Base-by-base conservation (phyloP, 2,888 invertebrate species). In the Luperina nickerlii region DNA sequence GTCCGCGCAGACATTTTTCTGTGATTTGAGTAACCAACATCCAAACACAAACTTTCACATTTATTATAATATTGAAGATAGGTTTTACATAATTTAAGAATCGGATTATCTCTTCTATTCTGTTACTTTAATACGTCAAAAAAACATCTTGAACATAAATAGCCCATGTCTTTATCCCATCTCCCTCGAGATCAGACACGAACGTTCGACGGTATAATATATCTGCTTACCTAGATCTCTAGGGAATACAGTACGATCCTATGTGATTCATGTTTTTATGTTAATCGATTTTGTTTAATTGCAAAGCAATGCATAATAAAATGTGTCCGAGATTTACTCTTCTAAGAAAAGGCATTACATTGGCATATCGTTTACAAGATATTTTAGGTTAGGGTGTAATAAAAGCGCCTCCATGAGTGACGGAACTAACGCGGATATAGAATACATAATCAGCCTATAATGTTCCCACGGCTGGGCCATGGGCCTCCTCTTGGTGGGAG, bases 191-290 rank as follows among this genome's bases (percentile, higher is more conserved):
- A 76, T 48, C 0, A 24, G 5, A 78, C n/a, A 45, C n/a, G 7
- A 63, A 51, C 20, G 51, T 32, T 67, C 76, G 11, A 38, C 18
- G 7, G 24, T 65, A 27, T 42, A 11, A 27, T 42, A 11, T 38
- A 48, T 27, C 51, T 54, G 32, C 20, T 11, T n/a, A 45, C 24
- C 20, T 3, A 45, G 18, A 11, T 8, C 76, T 57, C 76, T n/a
- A 9, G 68, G 20, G 78, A 54, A 42, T n/a, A 76, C 32, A 24
- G 42, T 20, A 54, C 7, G 42, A 42, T 48, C 7, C 38, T 24
- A n/a, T 42, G 54, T 63, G 68, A 69, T 78, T 69, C n/a, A 78
- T 63, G 51, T 60, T 27, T 45, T 62, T 51, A 62, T 78, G 51
- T 3, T 51, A 51, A 78, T 67, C 62, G 68, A 63, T 68, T 51